A percentile compares a stretch with the other conserved stretches of the same genome.
Conservation (phyloP, 2,113 vertebrate genomes). For the Myrmophylax atrothorax region DNA sequence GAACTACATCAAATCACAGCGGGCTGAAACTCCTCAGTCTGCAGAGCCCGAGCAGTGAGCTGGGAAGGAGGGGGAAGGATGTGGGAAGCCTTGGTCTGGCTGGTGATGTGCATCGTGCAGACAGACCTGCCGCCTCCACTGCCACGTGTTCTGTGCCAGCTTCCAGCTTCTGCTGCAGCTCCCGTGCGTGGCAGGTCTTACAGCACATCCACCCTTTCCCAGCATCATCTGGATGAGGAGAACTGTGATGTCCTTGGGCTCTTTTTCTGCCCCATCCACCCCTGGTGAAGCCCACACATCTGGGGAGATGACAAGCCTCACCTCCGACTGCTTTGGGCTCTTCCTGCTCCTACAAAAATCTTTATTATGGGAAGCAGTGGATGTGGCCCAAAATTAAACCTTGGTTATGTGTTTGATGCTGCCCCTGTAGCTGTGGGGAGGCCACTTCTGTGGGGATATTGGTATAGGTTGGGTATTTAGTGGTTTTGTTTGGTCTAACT, state of each 20-base stretch:
- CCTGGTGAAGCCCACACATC: not conserved
- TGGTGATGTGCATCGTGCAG: not conserved
- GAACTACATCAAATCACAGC: not conserved
- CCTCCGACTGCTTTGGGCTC: not conserved
- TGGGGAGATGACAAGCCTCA: not conserved
- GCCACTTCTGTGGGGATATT: not conserved
- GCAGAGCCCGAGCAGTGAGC: not conserved
- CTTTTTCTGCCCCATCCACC: not conserved
- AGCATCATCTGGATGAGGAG: not conserved
- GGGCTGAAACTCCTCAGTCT: not conserved
- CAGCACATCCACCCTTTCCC: not conserved
- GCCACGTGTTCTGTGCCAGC: not conserved
- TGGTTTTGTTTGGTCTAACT: not conserved
- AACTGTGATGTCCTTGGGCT: not conserved
- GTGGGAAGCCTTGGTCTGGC: not conserved
- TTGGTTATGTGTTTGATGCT: not conserved
- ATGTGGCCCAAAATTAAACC: not conserved
- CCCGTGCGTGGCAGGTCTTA: accelerated
- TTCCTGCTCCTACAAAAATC: not conserved
- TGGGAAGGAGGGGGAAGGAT: not conserved
- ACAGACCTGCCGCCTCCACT: not conserved
- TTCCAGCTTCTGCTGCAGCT: not conserved
- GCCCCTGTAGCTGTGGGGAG: not conserved
- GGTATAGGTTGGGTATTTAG: not conserved
- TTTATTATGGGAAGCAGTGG: not conserved